A percentile compares a stretch with the other conserved stretches of the same genome.
Evolutionary conservation across 2,797 vertebrate species (phyloP).

Genomic region (Diplodus sargus): DNA sequence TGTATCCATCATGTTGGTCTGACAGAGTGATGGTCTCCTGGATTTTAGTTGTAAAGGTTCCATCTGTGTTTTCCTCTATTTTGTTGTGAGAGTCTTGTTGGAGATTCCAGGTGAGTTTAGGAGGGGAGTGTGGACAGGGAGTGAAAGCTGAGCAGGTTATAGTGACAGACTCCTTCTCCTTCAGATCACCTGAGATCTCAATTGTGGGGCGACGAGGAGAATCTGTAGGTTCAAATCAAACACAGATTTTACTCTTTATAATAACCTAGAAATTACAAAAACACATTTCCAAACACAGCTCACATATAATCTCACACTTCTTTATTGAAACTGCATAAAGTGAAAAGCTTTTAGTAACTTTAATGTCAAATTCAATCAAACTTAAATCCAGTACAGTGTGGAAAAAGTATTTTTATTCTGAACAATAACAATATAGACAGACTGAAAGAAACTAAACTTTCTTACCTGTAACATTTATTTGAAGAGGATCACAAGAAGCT

Average conservation of each 20-base stretch:
- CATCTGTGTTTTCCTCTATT: constrained; percentile 19
- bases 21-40: constrained; percentile 44
- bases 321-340: no score
- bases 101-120: constrained; percentile 66
- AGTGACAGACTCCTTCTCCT: constrained; percentile 38
- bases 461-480: no score
- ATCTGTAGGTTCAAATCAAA: constrained; percentile 34
- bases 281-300: no score
- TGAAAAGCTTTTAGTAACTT: no score
- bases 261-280: no score
- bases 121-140: constrained; percentile 69
- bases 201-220: constrained; percentile 34
- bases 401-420: no score
- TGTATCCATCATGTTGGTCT: constrained; percentile 36
- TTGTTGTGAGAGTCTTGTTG: constrained; percentile 6
- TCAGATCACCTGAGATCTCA: constrained; percentile 9
- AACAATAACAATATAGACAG: no score
- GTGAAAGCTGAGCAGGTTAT: constrained; percentile 67
- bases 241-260: background rate
- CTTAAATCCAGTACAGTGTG: no score
- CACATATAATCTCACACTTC: no score
- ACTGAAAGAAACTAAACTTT: no score
- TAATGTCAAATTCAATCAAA: no score
- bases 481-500: no score
- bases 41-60: constrained; percentile 40